Percentiles rank a stretch among this genome's conserved stretches.
phyloP scores from a whole-genome alignment of 2,113 vertebrate genomes.

The Budorcas taxicolor region DNA sequence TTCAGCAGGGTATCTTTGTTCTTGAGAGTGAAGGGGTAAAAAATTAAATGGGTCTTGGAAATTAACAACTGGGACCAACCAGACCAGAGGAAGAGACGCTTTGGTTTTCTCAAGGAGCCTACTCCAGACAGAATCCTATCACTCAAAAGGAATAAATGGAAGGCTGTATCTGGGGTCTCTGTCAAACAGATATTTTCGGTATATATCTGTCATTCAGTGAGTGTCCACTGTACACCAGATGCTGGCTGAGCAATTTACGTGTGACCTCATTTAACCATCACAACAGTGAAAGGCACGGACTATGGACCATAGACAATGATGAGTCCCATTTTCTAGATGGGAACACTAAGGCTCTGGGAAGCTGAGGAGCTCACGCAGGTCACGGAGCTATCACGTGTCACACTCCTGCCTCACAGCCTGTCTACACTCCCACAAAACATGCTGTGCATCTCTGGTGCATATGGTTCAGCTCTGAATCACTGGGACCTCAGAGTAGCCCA shows the following conservation, averaged over 20 bases:
- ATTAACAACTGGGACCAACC: not conserved
- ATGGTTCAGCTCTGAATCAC: not conserved
- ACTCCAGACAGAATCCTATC: not conserved
- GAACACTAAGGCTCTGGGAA: not conserved
- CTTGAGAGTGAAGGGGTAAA: not conserved
- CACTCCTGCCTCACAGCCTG: not conserved
- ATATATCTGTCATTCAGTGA: fast-evolving
- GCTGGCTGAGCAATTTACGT: not conserved
- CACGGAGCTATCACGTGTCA: not conserved
- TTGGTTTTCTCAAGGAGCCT: not conserved
- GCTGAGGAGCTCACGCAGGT: not conserved
- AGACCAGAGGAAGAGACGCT: not conserved
- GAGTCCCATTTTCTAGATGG: not conserved
- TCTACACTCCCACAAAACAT: not conserved
- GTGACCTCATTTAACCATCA: not conserved
- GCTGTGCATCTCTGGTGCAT: fast-evolving
- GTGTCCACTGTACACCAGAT: fast-evolving
- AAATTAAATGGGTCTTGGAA: not conserved
- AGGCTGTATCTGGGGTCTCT: not conserved
- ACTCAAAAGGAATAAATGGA: not conserved
- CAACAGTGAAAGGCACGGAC: not conserved
- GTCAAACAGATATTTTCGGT: not conserved
- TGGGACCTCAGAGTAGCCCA: not conserved
- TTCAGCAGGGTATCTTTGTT: constrained; percentile 7
- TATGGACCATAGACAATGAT: not conserved